These are phyloP conservation scores for Anarrhichthys ocellatus DNA, from an alignment of 2,113 vertebrate species.

Conservation along the genomic window DNA sequence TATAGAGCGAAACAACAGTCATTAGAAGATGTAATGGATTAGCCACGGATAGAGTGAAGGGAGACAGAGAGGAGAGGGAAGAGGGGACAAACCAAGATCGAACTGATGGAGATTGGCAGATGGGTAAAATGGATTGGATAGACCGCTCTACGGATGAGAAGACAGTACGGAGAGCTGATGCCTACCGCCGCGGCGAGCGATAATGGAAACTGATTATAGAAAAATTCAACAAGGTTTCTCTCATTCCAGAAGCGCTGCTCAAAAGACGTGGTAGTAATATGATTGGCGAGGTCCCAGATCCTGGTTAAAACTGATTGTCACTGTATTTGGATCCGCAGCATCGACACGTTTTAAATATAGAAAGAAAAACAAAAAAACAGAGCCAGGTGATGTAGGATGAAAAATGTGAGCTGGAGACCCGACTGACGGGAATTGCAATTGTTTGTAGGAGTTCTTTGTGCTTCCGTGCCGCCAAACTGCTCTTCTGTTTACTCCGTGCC, in stretches of 20 bases:
- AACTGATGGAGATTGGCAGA: conserved; percentile 86
- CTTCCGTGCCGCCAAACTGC: conserved; percentile 48
- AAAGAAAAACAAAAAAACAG: conserved; percentile 2
- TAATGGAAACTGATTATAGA: conserved; percentile 80
- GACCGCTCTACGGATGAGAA: conserved; percentile 79
- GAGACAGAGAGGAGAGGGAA: conserved; percentile 77
- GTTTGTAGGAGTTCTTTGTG: conserved; percentile 33
- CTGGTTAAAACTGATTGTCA: conserved; percentile 58
- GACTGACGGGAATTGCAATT: conserved; percentile 35
- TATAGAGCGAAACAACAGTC: conserved; percentile 74
- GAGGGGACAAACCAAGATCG: conserved; percentile 77
- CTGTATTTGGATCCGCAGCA: conserved; percentile 45
- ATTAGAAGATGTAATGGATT: conserved; percentile 86
- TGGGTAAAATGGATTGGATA: conserved; percentile 85
- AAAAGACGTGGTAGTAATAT: conserved; percentile 59
- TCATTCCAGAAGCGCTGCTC: conserved; percentile 66
- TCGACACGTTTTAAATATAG: conserved; percentile 59
- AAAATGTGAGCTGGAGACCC: conserved; percentile 27
- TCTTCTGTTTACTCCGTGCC: conserved; percentile 68
- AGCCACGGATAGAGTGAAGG: conserved; percentile 78
- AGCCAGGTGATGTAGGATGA: conserved; percentile 27
- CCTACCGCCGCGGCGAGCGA: conserved; percentile 50
- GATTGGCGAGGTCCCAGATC: conserved; percentile 58
- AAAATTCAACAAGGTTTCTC: conserved; percentile 77
- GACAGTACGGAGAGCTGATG: conserved; percentile 73